phyloP scores from a whole-genome alignment of 2,113 vertebrate species.

The Esox niger region DNA sequence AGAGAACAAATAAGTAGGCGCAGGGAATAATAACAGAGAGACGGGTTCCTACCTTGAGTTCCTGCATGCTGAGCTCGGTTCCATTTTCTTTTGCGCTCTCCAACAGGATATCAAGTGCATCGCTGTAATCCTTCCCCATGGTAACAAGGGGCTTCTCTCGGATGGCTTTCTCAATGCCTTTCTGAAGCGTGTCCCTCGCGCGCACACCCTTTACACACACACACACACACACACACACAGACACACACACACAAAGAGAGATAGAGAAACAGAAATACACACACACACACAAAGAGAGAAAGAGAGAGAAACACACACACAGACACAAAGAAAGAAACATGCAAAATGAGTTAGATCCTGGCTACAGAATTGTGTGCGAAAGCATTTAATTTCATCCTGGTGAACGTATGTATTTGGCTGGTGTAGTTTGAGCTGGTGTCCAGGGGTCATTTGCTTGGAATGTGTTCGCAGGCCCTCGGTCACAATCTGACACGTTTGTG shows the following conservation, averaged over 20 bases:
- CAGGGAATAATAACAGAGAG: background rate
- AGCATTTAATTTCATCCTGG: too few species aligned
- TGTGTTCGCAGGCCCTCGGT: too few species aligned
- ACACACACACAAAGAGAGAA: background rate
- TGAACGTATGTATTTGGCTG: too few species aligned
- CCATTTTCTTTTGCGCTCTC: slow-evolving; percentile 93
- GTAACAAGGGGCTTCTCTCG: slow-evolving; percentile 89
- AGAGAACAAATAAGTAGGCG: slow-evolving; percentile 20
- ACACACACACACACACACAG: background rate
- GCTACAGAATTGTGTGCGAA: too few species aligned
- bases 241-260: background rate
- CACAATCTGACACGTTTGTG: too few species aligned
- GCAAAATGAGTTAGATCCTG: too few species aligned
- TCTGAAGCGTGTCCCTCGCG: slow-evolving; percentile 88
- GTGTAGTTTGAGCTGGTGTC: too few species aligned
- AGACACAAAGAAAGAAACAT: too few species aligned
- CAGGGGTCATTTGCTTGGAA: too few species aligned
- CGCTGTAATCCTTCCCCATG: slow-evolving; percentile 90
- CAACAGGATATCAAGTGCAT: slow-evolving; percentile 91
- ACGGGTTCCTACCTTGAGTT: slow-evolving; percentile 83
- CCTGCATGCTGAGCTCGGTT: slow-evolving; percentile 95
- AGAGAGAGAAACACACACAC: too few species aligned
- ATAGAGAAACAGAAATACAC: background rate
- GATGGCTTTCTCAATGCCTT: slow-evolving; percentile 91
- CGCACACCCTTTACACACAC: slow-evolving; percentile 82